Base-by-base conservation (phyloP, 2,797 vertebrate species). In the Darevskia nairensis region DNA sequence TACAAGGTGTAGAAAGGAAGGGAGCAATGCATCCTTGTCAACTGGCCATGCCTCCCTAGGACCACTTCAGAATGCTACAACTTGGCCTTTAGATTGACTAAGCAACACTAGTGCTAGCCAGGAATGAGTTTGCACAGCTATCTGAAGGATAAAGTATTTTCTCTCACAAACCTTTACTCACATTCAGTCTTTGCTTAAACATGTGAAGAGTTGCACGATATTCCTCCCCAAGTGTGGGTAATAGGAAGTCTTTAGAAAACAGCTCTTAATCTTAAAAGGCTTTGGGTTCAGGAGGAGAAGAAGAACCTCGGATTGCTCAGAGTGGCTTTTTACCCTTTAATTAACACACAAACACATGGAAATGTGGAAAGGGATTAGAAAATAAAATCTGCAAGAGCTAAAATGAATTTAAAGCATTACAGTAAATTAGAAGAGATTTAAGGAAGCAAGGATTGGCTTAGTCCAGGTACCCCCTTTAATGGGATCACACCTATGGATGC, bases 271-370 rank as follows among this genome's bases (percentile, higher is more conserved):
- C 95, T 91, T 93, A 35, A 95, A 95, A 95, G 90, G 89, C 92
- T 95, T 91, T 55, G 68, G 87, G 86, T 92, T 72, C 59, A 87
- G 82, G 91, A 81, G 78, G 39, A 88, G 88, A 84, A 94, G 93
- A 89, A 66, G 90, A 93, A 93, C 93, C 94, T 77, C 0, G 89
- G 91, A 93, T 92, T 90, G 94, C 93, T 92, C n/a, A 92, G 94
- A 94, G 92, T 88, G 89, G 91, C 95, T 95, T 96, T 94, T 95
- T 96, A 95, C 94, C 93, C 93, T 96, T 94, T 96, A 96, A 96
- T 96, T 95, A 96, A 94, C 93, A 92, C 95, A 94, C 93, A 96
- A 95, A 96, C 95, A 95, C 94, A 95, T 94, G 93, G 93, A 95
- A 95, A 95, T 93, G 90, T 92, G 93, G 91, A 91, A 91, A 89